phyloP scores from a whole-genome alignment of 2,888 invertebrate genomes.

The Thereva unica region DNA sequence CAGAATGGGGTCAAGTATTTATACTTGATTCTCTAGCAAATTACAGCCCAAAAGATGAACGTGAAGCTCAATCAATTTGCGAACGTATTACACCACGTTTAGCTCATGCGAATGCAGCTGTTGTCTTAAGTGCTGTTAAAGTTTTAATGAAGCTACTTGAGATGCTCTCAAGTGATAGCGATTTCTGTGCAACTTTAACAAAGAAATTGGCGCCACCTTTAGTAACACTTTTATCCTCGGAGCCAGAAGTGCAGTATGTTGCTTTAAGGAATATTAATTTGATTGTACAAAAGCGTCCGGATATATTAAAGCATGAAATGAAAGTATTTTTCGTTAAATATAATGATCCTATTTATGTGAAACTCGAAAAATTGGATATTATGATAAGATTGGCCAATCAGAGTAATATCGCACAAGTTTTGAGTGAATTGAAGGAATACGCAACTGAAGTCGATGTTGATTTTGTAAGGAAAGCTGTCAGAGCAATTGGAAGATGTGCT shows the following conservation, averaged over 20 bases:
- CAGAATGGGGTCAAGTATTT: conserved; percentile 99
- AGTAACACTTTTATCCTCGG: conserved; percentile 94
- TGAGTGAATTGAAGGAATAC: conserved; percentile 97
- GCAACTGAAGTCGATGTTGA: conserved; percentile 99
- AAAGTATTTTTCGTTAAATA: conserved; percentile 99
- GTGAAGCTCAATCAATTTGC: conserved; percentile 98
- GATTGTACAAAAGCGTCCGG: conserved; percentile 98
- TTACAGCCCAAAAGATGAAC: conserved; percentile 94
- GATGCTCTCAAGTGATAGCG: conserved; percentile 90
- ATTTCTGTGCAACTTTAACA: conserved; percentile 90
- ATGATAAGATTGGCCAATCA: conserved; percentile 99
- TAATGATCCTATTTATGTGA: conserved; percentile 99
- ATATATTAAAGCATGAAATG: conserved; percentile 99
- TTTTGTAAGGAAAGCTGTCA: conserved; percentile 97
- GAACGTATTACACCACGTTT: conserved; percentile 95
- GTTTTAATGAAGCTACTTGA: conserved; percentile 98
- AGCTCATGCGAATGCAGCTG: conserved; percentile 99
- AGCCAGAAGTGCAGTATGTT: conserved; percentile 99
- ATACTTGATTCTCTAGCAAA: conserved; percentile 97
- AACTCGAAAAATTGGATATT: conserved; percentile 97
- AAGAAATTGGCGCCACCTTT: conserved; percentile 99
- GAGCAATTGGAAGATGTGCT: conserved; percentile 98
- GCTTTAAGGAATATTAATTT: conserved; percentile 97
- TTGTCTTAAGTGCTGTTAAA: conserved; percentile 97
- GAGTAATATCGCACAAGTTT: conserved; percentile 95